Conservation (phyloP, 2,888 invertebrate genomes). For the Scaptomyza cyrtandrae region DNA sequence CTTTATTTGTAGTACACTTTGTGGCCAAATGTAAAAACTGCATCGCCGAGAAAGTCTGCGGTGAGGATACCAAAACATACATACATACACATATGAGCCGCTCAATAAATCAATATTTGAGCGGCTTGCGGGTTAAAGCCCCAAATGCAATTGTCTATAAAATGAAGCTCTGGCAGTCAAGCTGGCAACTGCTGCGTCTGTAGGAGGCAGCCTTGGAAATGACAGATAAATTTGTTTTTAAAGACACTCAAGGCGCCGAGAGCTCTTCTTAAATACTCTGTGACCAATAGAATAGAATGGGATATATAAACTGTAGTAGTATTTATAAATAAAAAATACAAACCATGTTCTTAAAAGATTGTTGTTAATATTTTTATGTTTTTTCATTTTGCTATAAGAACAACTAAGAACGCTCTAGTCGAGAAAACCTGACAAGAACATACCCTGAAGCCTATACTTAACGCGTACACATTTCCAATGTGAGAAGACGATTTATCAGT, state of each 20-base stretch:
- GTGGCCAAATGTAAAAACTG: constrained; percentile 31
- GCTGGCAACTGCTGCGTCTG: constrained; percentile 7
- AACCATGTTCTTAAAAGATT: too few species aligned
- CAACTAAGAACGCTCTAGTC: too few species aligned
- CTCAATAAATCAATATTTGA: constrained; percentile 76
- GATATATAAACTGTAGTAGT: background rate
- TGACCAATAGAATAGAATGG: background rate
- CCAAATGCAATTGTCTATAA: constrained; percentile 67
- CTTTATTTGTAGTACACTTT: constrained; percentile 44
- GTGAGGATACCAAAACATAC: constrained; percentile 35
- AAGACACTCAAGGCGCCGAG: constrained; percentile 45
- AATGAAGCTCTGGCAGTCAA: constrained; percentile 19
- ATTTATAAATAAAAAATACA: too few species aligned
- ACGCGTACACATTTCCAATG: too few species aligned
- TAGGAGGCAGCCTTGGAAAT: constrained; percentile 56
- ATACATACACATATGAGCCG: constrained; percentile 58
- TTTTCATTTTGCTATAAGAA: background rate
- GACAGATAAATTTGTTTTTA: constrained; percentile 69
- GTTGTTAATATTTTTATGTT: too few species aligned
- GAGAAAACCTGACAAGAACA: too few species aligned
- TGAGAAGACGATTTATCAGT: too few species aligned
- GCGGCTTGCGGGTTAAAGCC: constrained; percentile 29
- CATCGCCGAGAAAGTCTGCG: constrained; percentile 10
- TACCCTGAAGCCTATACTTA: too few species aligned
- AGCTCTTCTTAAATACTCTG: constrained; percentile 9